Conservation (phyloP, 2,113 vertebrate species). For the Chionis minor region DNA sequence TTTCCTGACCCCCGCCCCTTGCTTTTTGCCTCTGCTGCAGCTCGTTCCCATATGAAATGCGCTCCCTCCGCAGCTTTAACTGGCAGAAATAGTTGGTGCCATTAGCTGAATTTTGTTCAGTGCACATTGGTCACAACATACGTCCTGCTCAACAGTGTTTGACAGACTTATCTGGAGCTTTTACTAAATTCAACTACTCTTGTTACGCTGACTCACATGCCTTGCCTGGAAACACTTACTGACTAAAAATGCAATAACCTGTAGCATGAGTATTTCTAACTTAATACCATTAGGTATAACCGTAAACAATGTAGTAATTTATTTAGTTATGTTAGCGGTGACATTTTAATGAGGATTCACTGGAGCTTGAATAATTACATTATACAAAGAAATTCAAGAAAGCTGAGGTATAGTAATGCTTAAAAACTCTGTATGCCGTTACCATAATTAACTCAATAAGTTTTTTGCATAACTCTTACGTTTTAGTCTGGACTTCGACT, state of each 20-base stretch:
- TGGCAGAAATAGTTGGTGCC: constrained; percentile 71
- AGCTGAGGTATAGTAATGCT: background rate
- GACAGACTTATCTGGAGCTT: constrained; percentile 11
- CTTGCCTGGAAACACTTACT: background rate
- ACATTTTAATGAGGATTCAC: background rate
- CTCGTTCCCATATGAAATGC: background rate
- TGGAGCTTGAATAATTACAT: constrained; percentile 17
- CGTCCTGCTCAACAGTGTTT: constrained; percentile 19
- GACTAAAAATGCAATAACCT: background rate
- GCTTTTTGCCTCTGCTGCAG: constrained; percentile 22
- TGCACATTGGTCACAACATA: background rate
- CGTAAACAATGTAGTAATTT: background rate
- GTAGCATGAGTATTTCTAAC: background rate
- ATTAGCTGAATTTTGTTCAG: constrained; percentile 57
- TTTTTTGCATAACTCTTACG: background rate
- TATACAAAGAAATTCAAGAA: constrained; percentile 21
- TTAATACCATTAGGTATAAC: background rate
- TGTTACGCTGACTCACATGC: background rate
- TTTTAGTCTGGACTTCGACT: background rate
- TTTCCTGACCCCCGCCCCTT: constrained; percentile 67
- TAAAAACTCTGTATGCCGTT: background rate
- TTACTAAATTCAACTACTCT: background rate
- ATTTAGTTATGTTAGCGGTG: background rate
- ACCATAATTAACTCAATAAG: background rate
- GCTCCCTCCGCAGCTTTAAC: background rate